Evolutionary conservation across 1,140 invertebrate species (phyloP).

Genomic region (Branchinecta lindahli): DNA sequence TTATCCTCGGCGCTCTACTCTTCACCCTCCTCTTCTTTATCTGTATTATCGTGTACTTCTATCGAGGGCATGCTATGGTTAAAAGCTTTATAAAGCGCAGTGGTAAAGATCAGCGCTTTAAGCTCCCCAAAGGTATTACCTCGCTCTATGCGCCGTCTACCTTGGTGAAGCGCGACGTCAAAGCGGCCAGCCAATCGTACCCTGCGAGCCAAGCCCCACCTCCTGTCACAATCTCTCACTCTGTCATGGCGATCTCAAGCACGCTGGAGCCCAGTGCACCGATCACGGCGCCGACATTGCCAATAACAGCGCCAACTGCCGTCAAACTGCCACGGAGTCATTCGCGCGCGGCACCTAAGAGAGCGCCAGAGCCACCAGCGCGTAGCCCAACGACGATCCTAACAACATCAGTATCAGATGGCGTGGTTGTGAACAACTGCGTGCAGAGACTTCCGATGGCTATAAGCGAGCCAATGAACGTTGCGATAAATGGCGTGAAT

Average conservation of each 20-base stretch:
- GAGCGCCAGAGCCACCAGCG: neutral
- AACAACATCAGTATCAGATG: neutral
- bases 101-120: neutral
- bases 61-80: slow-evolving; percentile 14
- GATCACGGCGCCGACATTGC: neutral
- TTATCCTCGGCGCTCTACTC: slow-evolving; percentile 15
- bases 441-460: slow-evolving; percentile 12
- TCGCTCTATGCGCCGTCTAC: neutral
- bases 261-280: neutral
- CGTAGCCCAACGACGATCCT: neutral
- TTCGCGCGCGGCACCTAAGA: neutral
- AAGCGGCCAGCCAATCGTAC: too few species aligned
- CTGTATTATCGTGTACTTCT: slow-evolving; percentile 18
- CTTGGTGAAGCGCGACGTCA: neutral
- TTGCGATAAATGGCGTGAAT: slow-evolving; percentile 19
- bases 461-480: slow-evolving; percentile 20
- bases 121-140: neutral
- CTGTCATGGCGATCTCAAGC: neutral
- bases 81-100: slow-evolving; percentile 15
- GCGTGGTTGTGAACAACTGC: neutral
- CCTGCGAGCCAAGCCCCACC: neutral
- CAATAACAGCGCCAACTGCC: neutral
- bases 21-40: slow-evolving; percentile 18
- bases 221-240: neutral
- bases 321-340: neutral